These are phyloP conservation scores for Acrobasis repandana DNA, from an alignment of 2,888 invertebrate species.

Conservation along the genomic window DNA sequence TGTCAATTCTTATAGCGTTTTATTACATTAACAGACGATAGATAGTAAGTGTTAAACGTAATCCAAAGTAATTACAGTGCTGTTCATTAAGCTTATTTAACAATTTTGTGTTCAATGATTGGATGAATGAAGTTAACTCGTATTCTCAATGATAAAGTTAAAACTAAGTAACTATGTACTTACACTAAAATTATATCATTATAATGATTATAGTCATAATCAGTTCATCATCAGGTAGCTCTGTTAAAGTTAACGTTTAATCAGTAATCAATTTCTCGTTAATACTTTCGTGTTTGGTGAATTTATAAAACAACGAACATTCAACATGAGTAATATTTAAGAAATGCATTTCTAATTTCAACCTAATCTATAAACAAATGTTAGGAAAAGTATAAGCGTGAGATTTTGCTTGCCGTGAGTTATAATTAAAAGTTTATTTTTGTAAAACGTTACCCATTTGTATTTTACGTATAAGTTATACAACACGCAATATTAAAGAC, in stretches of 20 bases:
- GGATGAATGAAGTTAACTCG: constrained; percentile 36
- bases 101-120: constrained; percentile 46
- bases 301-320: constrained; percentile 72
- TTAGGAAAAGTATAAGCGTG: background rate
- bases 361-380: background rate
- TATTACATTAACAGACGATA: constrained; percentile 81
- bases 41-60: constrained; percentile 81
- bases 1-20: constrained; percentile 84
- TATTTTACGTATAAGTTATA: background rate
- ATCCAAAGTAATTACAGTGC: constrained; percentile 65
- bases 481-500: background rate
- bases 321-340: constrained; percentile 52
- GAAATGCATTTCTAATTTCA: constrained; percentile 25
- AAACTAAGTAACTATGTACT: constrained; percentile 26
- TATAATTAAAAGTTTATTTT: background rate
- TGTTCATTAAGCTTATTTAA: constrained; percentile 65
- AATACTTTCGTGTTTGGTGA: constrained; percentile 48
- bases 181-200: constrained; percentile 25
- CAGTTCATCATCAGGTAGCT: constrained; percentile 27
- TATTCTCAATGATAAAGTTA: constrained; percentile 29
- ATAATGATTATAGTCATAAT: constrained; percentile 22
- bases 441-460: background rate
- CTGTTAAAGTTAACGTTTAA: constrained; percentile 27
- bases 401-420: background rate
- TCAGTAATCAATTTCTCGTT: constrained; percentile 33